phyloP scores from a whole-genome alignment of 2,888 invertebrate genomes.

The Sipha maydis region DNA sequence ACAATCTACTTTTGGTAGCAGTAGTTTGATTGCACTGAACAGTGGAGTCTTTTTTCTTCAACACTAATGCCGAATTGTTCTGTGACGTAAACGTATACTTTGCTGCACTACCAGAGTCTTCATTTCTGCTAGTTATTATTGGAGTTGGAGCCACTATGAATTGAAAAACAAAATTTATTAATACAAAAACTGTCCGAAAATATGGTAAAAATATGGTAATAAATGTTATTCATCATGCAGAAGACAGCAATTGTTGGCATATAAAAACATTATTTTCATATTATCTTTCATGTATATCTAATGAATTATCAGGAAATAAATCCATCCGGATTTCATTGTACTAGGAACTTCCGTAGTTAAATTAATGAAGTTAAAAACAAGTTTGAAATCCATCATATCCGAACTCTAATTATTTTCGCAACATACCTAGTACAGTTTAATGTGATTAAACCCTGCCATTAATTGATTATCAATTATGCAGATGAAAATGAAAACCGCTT shows the following conservation, averaged over 20 bases:
- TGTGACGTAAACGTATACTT: constrained; percentile 40
- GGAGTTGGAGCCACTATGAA: constrained; percentile 52
- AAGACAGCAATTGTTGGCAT: background rate
- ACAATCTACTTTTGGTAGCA: constrained; percentile 44
- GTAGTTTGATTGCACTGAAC: constrained; percentile 50
- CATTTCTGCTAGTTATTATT: constrained; percentile 36
- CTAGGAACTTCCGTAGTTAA: constrained; percentile 21
- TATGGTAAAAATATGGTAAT: too few relatives aligned
- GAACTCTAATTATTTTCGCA: background rate
- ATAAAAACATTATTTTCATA: too few relatives aligned
- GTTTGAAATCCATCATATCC: constrained; percentile 1
- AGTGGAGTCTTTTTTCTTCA: constrained; percentile 50
- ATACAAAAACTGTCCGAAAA: background rate
- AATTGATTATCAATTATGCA: background rate
- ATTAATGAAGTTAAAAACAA: constrained; percentile 25
- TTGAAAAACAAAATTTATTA: background rate
- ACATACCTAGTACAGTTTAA: background rate
- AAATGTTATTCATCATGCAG: too few relatives aligned
- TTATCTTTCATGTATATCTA: background rate
- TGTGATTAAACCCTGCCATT: background rate
- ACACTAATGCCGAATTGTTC: background rate
- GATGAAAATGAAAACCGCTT: background rate
- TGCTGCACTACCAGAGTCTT: constrained; percentile 23
- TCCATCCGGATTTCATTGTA: background rate
- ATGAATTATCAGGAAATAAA: constrained; percentile 27